These are phyloP conservation scores for Macrochelys suwanniensis DNA, from an alignment of 2,797 vertebrate species.

Conservation along the genomic window DNA sequence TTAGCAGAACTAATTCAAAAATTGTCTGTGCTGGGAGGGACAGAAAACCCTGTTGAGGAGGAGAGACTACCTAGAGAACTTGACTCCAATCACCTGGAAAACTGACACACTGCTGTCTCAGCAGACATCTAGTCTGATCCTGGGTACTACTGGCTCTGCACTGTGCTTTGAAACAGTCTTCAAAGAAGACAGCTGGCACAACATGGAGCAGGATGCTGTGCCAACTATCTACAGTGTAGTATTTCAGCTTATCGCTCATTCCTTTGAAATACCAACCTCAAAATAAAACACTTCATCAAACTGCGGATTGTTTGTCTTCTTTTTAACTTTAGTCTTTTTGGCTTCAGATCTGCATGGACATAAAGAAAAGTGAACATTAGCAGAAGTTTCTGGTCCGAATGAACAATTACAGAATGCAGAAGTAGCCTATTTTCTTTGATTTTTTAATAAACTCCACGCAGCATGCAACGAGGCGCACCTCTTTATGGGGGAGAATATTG, in stretches of 20 bases:
- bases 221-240: constrained; percentile 43
- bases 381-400: constrained; percentile 10
- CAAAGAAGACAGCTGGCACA: constrained; percentile 50
- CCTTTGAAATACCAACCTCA: constrained; percentile 88
- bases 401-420: not conserved
- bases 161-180: constrained; percentile 46
- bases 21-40: not conserved
- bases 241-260: constrained; percentile 32
- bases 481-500: not conserved
- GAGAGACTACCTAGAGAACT: not conserved
- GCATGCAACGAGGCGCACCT: not conserved
- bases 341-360: constrained; percentile 90
- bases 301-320: constrained; percentile 98
- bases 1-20: constrained; percentile 20
- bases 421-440: constrained; percentile 3
- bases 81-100: constrained; percentile 4
- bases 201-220: not conserved
- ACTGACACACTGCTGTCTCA: constrained; percentile 17
- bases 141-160: not conserved
- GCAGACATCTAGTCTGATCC: not conserved
- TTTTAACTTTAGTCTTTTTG: constrained; percentile 98
- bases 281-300: constrained; percentile 99
- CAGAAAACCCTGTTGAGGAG: not conserved
- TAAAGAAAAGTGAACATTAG: constrained; percentile 1
- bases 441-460: not conserved